These are phyloP conservation scores for Drosophila kurseongensis DNA, from an alignment of 1,140 invertebrate genomes.

Conservation along the genomic window DNA sequence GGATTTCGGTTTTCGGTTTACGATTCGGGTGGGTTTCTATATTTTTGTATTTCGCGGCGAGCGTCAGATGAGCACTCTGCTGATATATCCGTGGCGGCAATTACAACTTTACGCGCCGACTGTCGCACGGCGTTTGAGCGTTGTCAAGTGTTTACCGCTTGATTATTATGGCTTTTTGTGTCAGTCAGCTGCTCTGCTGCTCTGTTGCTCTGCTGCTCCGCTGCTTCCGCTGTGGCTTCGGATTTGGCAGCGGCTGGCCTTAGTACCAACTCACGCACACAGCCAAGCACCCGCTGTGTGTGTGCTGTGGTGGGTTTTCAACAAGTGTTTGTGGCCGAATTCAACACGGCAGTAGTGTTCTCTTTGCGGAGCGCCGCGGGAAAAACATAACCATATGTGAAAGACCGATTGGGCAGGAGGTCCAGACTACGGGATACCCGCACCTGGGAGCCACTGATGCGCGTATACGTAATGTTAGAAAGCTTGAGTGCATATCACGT, in stretches of 20 bases:
- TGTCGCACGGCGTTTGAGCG: slow-evolving; percentile 71
- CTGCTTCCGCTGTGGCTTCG: slow-evolving; percentile 38
- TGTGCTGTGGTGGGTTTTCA: slow-evolving; percentile 70
- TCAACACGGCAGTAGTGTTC: slow-evolving; percentile 36
- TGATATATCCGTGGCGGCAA: slow-evolving; percentile 32
- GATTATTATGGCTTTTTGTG: slow-evolving; percentile 70
- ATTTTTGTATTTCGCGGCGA: slow-evolving; percentile 17
- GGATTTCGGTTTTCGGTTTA: background rate
- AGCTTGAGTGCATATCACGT: slow-evolving; percentile 1
- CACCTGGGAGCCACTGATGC: background rate
- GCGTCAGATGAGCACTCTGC: slow-evolving; percentile 4
- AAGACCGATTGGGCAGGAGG: slow-evolving; percentile 11
- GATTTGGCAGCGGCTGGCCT: slow-evolving; percentile 38
- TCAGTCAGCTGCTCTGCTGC: slow-evolving; percentile 62
- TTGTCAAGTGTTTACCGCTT: slow-evolving; percentile 64
- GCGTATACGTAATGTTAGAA: slow-evolving; percentile 15
- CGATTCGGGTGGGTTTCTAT: slow-evolving; percentile 12
- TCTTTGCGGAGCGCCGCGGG: slow-evolving; percentile 24
- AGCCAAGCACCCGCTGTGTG: background rate
- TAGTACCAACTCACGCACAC: slow-evolving; percentile 53
- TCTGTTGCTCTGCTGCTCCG: slow-evolving; percentile 27
- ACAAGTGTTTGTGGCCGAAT: slow-evolving; percentile 66
- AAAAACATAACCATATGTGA: background rate
- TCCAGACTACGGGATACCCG: slow-evolving; percentile 31
- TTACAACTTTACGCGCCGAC: slow-evolving; percentile 71